Evolutionary conservation across 2,888 invertebrate species (phyloP).

Genomic region (Diogma glabrata): DNA sequence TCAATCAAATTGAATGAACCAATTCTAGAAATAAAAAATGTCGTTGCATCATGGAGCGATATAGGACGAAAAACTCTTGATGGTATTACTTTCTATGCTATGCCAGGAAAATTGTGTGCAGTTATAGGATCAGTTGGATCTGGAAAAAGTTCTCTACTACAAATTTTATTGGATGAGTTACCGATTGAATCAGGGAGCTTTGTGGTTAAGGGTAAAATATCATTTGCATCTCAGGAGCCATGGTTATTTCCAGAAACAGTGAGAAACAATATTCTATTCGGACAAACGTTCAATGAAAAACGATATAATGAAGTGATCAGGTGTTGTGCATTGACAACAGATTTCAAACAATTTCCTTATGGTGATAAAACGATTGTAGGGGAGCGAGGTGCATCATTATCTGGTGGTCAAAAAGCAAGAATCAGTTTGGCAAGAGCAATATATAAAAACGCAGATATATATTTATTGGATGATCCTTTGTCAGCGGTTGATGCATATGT

Average conservation of each 20-base stretch:
- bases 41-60: conserved; percentile 39
- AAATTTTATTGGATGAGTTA: conserved; percentile 62
- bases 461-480: conserved; percentile 61
- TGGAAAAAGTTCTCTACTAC: conserved; percentile 58
- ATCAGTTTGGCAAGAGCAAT: conserved; percentile 30
- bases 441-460: conserved; percentile 51
- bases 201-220: conserved; percentile 49
- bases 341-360: conserved; percentile 41
- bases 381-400: conserved; percentile 46
- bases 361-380: conserved; percentile 47
- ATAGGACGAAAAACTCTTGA: conserved; percentile 41
- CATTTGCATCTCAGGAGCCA: conserved; percentile 74
- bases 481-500: conserved; percentile 65
- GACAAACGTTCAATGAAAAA: conserved; percentile 31
- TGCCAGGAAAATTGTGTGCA: conserved; percentile 50
- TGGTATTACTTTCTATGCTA: conserved; percentile 44
- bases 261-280: conserved; percentile 79
- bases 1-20: conserved; percentile 19
- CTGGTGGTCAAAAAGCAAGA: conserved; percentile 58
- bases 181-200: conserved; percentile 42
- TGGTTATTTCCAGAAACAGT: conserved; percentile 73
- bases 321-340: conserved; percentile 36
- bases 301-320: conserved; percentile 34
- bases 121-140: conserved; percentile 66
- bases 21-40: conserved; percentile 34